Evolutionary conservation across 2,888 invertebrate species (phyloP), one percentile per base, ranked within the genome.

Genomic region (Thera obeliscata): DNA sequence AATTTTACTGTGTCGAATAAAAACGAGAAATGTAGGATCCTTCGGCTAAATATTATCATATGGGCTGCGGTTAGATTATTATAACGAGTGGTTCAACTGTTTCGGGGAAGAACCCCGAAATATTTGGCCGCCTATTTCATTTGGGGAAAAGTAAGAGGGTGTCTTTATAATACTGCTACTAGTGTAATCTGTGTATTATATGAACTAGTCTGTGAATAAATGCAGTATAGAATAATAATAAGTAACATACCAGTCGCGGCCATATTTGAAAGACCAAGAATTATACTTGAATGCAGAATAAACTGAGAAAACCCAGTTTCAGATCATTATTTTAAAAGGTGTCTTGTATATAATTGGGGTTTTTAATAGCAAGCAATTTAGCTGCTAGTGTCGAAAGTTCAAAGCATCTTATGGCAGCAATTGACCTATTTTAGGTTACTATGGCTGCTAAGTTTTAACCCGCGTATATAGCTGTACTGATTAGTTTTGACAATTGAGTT

Each of bases 1-100:
- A 67, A 69, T 71, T 74, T 77, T 79, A 76, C 76, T 73, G 75
- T 69, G 56, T 33, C 61, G 61, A 68, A 77, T 76, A 76, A 77
- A 78, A 77, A 72, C 64, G 61, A 67, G 64, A 66, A 66, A 75
- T 68, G 71, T 74, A 70, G 76, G 73, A 74, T 74, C 66, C 73
- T 75, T 73, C 58, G 52, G 67, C 66, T 73, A 71, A 77, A 76
- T 76, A 69, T 76, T 76, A 76, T 75, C 62, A 76, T 74, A 68
- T 63, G 69, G 73, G 65, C 70, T 66, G 69, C 65, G 64, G 72
- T 56, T 64, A 70, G 72, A 75, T 75, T 71, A 74, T 75, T 74
- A 75, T 72, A 64, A 66, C 66, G 64, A 64, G 56, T 67, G 75
- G 61, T 73, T 76, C 73, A 59, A 56, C 71, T 71, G 72, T 75